Conservation (phyloP, 2,888 invertebrate genomes). For the Parnassius apollo region DNA sequence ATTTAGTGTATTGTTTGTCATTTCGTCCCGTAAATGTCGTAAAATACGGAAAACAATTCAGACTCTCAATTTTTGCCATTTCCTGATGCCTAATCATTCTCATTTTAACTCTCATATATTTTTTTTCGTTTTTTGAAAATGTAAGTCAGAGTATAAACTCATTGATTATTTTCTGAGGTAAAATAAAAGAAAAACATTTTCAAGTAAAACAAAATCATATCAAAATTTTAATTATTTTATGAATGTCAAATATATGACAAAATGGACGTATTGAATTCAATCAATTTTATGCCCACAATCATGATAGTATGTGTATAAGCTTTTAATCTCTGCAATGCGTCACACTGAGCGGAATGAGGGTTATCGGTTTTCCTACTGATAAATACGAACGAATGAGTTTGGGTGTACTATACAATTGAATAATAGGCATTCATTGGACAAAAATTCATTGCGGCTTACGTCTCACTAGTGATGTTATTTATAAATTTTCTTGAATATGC, state of each 20-base stretch:
- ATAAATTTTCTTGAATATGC: background rate
- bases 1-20: too few relatives aligned
- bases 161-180: too few relatives aligned
- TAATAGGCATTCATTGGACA: constrained; percentile 61
- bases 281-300: constrained; percentile 56
- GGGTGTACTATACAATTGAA: constrained; percentile 55
- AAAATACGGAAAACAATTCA: too few relatives aligned
- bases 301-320: constrained; percentile 66
- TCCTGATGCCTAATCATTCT: too few relatives aligned
- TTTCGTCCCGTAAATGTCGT: too few relatives aligned
- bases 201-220: too few relatives aligned
- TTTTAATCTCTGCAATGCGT: constrained; percentile 48
- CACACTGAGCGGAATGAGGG: constrained; percentile 73
- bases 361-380: constrained; percentile 74
- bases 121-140: too few relatives aligned
- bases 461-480: background rate
- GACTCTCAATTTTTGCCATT: too few relatives aligned
- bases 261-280: constrained; percentile 63
- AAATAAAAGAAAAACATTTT: too few relatives aligned
- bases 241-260: constrained; percentile 53
- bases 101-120: too few relatives aligned
- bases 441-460: constrained; percentile 58
- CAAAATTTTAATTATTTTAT: background rate
- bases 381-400: constrained; percentile 70
- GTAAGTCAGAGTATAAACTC: too few relatives aligned